Conservation (phyloP, 2,888 invertebrate genomes). For the Ethmia dodecea region DNA sequence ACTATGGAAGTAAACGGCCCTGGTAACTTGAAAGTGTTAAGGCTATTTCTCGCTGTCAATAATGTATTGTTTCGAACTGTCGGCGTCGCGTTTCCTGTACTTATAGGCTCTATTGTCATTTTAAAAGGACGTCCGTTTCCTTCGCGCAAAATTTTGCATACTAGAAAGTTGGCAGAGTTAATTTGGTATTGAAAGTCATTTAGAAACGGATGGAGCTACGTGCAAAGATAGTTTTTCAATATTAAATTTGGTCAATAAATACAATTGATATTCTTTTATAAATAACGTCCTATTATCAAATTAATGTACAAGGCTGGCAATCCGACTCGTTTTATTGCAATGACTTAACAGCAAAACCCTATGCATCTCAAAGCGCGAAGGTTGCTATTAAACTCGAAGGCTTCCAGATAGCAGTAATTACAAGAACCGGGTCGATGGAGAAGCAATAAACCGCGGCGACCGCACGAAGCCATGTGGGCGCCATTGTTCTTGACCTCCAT, state of each 20-base stretch:
- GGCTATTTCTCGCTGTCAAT: conserved; percentile 27
- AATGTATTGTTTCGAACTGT: conserved; percentile 45
- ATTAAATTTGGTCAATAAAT: too few relatives aligned
- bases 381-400: conserved; percentile 31
- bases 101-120: conserved; percentile 32
- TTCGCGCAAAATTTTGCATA: conserved; percentile 50
- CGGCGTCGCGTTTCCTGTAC: conserved; percentile 52
- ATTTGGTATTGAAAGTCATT: conserved; percentile 32
- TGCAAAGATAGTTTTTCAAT: too few relatives aligned
- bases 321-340: conserved; percentile 14
- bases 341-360: conserved; percentile 25
- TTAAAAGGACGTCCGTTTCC: conserved; percentile 68
- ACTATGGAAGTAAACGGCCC: conserved; percentile 5
- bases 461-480: conserved; percentile 44
- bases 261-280: too few relatives aligned
- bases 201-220: conserved; percentile 40
- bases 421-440: conserved; percentile 23
- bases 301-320: too few relatives aligned
- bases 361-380: conserved; percentile 30
- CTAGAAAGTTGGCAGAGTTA: conserved; percentile 37
- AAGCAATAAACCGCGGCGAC: conserved; percentile 39
- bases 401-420: conserved; percentile 38
- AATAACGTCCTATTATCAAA: too few relatives aligned
- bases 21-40: conserved; percentile 6
- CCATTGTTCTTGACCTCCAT: conserved; percentile 47